Base-by-base conservation (phyloP, 1,140 invertebrate species). In the Tetramorium simillimum region DNA sequence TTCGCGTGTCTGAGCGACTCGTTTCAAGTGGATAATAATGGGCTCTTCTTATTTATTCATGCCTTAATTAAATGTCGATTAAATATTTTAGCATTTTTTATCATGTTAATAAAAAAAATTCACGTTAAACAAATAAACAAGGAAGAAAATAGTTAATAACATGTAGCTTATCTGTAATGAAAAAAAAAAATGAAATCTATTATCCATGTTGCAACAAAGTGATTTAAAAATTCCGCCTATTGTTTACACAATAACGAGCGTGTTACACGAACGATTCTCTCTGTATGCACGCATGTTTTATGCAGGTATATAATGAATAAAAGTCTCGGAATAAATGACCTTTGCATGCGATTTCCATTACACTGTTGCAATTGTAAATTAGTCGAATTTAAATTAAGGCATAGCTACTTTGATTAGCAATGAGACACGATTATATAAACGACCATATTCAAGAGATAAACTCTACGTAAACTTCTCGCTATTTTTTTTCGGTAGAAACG, bases 331-430 rank as follows among this genome's bases (percentile, higher is more conserved):
- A 56, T 58, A 56, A 70, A 81, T 21, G 10, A 56, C 16, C n/a
- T 80, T 67, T 21, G 43, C 40, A 33, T 51, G 43, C 24, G 3
- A 65, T 78, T 78, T 67, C n/a, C 24, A 51, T 65, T 78, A 80
- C 24, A 60, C n/a, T 16, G 33, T 70, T 56, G 53, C 9, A 28
- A 33, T 84, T 46, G 69, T 3, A 65, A 78, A 37, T 78, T 78
- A 65, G 18, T 49, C 37, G 28, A 49, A 84, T 73, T 75, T 60
- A 21, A 60, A 75, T 75, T 16, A 18, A 84, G 9, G n/a, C 21
- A 9, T 69, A 33, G 46, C 21, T 58, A 43, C 0, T 60, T 53
- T n/a, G 28, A 70, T 46, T 28, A 70, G 5, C 3, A 21, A 21
- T 3, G 21, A 24, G 21, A 28, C 9, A 53, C 9, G 33, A 18